These are phyloP conservation scores for Sipha flava DNA, from an alignment of 1,140 invertebrate species.

Conservation along the genomic window DNA sequence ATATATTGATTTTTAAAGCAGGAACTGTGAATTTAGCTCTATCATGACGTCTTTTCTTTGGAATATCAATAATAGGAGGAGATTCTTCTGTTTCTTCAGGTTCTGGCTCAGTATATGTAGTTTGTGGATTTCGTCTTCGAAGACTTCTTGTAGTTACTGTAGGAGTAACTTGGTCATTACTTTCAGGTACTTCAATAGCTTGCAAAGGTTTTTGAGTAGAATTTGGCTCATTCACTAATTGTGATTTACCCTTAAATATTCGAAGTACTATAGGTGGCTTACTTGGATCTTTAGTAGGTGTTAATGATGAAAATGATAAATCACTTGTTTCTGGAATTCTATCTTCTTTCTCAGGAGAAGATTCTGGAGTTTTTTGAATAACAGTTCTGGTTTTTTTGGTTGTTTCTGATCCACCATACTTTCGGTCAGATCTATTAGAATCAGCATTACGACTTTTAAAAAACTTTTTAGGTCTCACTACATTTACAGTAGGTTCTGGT, in stretches of 20 bases:
- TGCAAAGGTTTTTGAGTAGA: constrained; percentile 1
- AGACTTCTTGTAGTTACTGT: constrained; percentile 32
- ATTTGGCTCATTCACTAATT: constrained; percentile 37
- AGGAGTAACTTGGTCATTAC: constrained; percentile 32
- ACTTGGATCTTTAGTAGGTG: constrained; percentile 44
- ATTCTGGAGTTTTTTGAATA: constrained; percentile 34
- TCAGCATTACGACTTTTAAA: constrained; percentile 75
- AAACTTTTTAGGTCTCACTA: constrained; percentile 72
- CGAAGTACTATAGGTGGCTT: constrained; percentile 59
- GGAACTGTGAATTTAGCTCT: constrained; percentile 16
- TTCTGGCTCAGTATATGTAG: constrained; percentile 26
- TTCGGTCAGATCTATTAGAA: constrained; percentile 24
- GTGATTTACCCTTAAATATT: constrained; percentile 56
- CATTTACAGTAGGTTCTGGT: constrained; percentile 31
- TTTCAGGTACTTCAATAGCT: constrained; percentile 18
- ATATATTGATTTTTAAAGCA: constrained; percentile 19
- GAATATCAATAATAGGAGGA: constrained; percentile 16
- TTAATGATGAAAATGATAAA: constrained; percentile 12
- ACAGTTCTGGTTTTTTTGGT: neutral
- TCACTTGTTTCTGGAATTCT: neutral
- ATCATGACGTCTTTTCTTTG: constrained; percentile 16
- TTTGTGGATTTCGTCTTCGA: constrained; percentile 24
- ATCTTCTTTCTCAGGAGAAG: constrained; percentile 32
- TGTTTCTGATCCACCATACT: neutral
- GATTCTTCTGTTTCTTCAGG: constrained; percentile 33